Percentiles rank a stretch among this genome's conserved stretches.
These are phyloP conservation scores for Chouioia cunea DNA, from an alignment of 2,888 invertebrate species.

Conservation along the genomic window DNA sequence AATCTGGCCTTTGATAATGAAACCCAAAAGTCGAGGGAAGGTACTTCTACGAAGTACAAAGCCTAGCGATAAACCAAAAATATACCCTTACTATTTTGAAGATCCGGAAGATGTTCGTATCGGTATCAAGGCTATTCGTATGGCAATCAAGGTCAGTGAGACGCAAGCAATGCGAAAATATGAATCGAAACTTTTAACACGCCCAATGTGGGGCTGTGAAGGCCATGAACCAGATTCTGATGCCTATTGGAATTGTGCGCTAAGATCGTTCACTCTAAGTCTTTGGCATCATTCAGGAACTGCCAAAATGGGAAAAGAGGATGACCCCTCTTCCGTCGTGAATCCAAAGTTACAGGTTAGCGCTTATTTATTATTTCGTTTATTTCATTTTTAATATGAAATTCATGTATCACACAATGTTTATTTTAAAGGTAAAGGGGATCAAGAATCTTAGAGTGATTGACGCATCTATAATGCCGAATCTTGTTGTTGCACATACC, in stretches of 20 bases:
- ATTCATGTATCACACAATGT: not conserved
- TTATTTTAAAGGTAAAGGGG: slow-evolving; percentile 73
- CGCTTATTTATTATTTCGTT: too few relatives aligned
- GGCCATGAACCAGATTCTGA: slow-evolving; percentile 70
- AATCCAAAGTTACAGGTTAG: slow-evolving; percentile 73
- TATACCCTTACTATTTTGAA: slow-evolving; percentile 79
- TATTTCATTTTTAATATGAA: too few relatives aligned
- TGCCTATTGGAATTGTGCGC: slow-evolving; percentile 74
- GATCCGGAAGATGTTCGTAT: slow-evolving; percentile 73
- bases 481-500: slow-evolving; percentile 76
- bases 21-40: slow-evolving; percentile 75
- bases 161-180: slow-evolving; percentile 73
- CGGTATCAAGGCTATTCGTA: slow-evolving; percentile 72
- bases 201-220: slow-evolving; percentile 71
- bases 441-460: slow-evolving; percentile 74
- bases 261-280: slow-evolving; percentile 72
- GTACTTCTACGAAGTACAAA: slow-evolving; percentile 73
- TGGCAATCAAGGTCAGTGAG: slow-evolving; percentile 71
- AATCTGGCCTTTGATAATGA: slow-evolving; percentile 71
- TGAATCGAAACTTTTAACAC: slow-evolving; percentile 70
- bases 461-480: slow-evolving; percentile 78
- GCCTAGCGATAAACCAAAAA: slow-evolving; percentile 74
- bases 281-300: slow-evolving; percentile 76
- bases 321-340: slow-evolving; percentile 74
- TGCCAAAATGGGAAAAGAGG: slow-evolving; percentile 76